Evolutionary conservation across 2,888 invertebrate genomes (phyloP).

Genomic region (Caenorhabditis parvicauda): DNA sequence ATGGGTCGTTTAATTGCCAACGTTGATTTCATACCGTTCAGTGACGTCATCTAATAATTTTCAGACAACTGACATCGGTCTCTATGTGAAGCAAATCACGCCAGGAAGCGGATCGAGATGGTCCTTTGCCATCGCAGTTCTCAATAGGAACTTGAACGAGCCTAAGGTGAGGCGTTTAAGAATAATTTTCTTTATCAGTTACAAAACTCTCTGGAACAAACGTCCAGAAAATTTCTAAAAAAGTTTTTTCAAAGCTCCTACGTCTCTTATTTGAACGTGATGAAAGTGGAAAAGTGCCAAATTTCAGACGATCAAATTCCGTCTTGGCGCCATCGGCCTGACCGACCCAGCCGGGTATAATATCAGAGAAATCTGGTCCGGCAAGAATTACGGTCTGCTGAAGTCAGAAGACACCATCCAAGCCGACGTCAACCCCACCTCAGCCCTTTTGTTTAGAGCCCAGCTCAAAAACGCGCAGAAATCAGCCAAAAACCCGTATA

Average conservation of each 20-base stretch:
- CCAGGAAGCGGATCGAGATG: conserved; percentile 29
- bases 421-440: conserved; percentile 9
- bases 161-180: not conserved
- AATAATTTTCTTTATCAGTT: conserved; percentile 4
- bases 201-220: not conserved
- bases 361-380: conserved; percentile 44
- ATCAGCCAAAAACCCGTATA: too few relatives aligned
- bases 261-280: too few relatives aligned
- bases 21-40: conserved; percentile 24
- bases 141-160: conserved; percentile 41
- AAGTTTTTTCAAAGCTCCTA: too few relatives aligned
- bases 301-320: conserved; percentile 38
- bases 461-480: conserved; percentile 3
- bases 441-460: conserved; percentile 18
- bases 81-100: conserved; percentile 53
- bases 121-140: conserved; percentile 54
- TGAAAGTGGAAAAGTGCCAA: not conserved
- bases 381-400: conserved; percentile 22
- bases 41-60: conserved; percentile 9
- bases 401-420: conserved; percentile 11
- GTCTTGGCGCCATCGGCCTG: conserved; percentile 40
- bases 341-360: conserved; percentile 41
- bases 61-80: conserved; percentile 47
- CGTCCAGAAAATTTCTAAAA: not conserved
- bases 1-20: conserved; percentile 60